Conservation (phyloP, 2,888 invertebrate genomes). For the Scaptomyza flava region DNA sequence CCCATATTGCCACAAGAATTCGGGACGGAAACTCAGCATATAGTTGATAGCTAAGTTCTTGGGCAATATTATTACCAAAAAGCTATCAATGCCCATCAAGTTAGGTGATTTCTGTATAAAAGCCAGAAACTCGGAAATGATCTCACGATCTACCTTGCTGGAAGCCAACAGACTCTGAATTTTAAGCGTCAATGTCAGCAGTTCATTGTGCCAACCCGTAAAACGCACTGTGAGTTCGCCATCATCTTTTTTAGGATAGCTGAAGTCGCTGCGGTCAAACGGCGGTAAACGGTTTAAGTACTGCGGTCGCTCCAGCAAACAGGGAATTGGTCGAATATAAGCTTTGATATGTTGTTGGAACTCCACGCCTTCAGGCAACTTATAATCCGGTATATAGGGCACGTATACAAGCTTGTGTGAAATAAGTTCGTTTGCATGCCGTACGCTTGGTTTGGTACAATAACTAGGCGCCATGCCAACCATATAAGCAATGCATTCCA, state of each 20-base stretch:
- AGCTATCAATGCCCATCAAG: constrained; percentile 85
- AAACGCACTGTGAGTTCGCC: constrained; percentile 81
- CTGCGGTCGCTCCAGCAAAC: constrained; percentile 80
- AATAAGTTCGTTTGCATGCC: constrained; percentile 39
- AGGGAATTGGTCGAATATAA: constrained; percentile 82
- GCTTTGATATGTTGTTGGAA: constrained; percentile 69
- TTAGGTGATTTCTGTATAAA: constrained; percentile 87
- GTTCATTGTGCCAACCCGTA: constrained; percentile 81
- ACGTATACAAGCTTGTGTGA: constrained; percentile 66
- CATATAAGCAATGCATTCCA: constrained; percentile 82
- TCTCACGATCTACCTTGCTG: constrained; percentile 84
- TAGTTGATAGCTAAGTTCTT: constrained; percentile 86
- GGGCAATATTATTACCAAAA: constrained; percentile 85
- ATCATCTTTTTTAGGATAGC: constrained; percentile 79
- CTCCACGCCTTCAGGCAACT: constrained; percentile 66
- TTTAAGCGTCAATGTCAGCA: constrained; percentile 80
- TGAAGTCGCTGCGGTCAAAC: constrained; percentile 80
- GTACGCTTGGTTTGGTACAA: constrained; percentile 59
- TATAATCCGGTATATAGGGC: constrained; percentile 82
- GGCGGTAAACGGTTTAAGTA: constrained; percentile 83
- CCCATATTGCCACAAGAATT: constrained; percentile 87
- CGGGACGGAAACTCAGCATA: constrained; percentile 87
- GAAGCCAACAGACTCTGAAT: constrained; percentile 86
- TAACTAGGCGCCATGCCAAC: constrained; percentile 67
- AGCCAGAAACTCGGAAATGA: constrained; percentile 86